These are phyloP conservation scores for Colostygia pectinataria DNA, from an alignment of 2,888 invertebrate species.

Conservation along the genomic window DNA sequence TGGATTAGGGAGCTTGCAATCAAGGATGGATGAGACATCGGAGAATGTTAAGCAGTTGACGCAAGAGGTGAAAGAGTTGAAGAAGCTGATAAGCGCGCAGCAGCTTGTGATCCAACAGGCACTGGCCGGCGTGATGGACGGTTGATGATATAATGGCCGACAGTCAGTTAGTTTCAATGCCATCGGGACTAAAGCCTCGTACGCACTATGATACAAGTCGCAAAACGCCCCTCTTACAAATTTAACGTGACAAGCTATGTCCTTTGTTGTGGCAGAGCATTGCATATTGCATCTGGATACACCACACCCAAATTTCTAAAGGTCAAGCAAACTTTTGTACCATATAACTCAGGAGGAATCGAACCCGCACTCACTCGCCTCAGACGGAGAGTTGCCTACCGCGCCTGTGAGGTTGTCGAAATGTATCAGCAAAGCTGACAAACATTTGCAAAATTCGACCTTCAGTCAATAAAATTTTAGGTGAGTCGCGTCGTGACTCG, in stretches of 20 bases:
- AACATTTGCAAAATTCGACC: neutral
- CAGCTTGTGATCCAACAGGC: constrained; percentile 79
- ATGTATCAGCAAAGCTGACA: neutral
- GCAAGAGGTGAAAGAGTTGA: constrained; percentile 87
- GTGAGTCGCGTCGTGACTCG: constrained; percentile 1
- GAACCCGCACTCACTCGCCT: no score
- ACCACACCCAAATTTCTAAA: no score
- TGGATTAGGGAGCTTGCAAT: constrained; percentile 83
- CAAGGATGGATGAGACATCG: constrained; percentile 86
- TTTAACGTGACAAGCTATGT: neutral
- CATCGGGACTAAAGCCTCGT: constrained; percentile 54
- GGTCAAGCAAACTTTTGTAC: no score
- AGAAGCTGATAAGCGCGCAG: constrained; percentile 79
- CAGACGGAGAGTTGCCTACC: no score
- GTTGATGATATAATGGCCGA: constrained; percentile 75
- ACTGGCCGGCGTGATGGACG: constrained; percentile 70
- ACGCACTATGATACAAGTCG: constrained; percentile 20
- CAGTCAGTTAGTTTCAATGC: constrained; percentile 77
- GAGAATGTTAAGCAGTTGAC: constrained; percentile 86
- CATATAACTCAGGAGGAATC: no score
- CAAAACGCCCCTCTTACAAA: neutral
- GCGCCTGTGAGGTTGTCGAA: neutral
- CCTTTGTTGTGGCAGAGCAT: no score
- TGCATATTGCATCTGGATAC: no score
- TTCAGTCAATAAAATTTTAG: neutral